These are phyloP conservation scores for Hippocampus guttulatus DNA, from an alignment of 2,113 vertebrate species.

Conservation along the genomic window DNA sequence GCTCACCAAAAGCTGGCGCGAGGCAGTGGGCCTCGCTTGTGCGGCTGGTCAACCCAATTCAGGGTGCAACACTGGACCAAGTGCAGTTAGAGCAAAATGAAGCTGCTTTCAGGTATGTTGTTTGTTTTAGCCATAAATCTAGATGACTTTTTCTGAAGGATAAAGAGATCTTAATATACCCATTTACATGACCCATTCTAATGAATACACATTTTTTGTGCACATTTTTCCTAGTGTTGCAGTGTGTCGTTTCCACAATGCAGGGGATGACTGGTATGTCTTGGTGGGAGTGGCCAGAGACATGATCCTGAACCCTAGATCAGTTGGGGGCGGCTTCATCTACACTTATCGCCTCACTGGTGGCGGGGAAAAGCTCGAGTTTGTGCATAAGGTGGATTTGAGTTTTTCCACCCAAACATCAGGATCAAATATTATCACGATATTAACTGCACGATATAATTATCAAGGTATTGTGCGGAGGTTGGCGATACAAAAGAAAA, in stretches of 20 bases:
- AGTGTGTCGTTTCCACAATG: conserved; percentile 86
- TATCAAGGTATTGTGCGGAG: too few species aligned
- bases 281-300: conserved; percentile 95
- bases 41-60: conserved; percentile 93
- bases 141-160: not conserved
- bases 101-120: conserved; percentile 90
- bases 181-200: not conserved
- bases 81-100: conserved; percentile 98
- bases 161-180: not conserved
- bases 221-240: conserved; percentile 77
- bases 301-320: conserved; percentile 92
- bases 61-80: conserved; percentile 87
- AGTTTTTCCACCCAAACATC: not conserved
- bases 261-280: conserved; percentile 94
- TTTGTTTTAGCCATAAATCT: not conserved
- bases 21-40: conserved; percentile 98
- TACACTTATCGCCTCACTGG: conserved; percentile 91
- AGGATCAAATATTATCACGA: too few species aligned
- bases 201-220: not conserved
- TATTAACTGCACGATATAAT: too few species aligned
- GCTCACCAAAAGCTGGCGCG: conserved; percentile 91
- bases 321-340: conserved; percentile 88
- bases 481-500: too few species aligned
- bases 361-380: conserved; percentile 92
- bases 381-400: conserved; percentile 89